phyloP scores from a whole-genome alignment of 2,888 invertebrate genomes.

The Amiota mariae region DNA sequence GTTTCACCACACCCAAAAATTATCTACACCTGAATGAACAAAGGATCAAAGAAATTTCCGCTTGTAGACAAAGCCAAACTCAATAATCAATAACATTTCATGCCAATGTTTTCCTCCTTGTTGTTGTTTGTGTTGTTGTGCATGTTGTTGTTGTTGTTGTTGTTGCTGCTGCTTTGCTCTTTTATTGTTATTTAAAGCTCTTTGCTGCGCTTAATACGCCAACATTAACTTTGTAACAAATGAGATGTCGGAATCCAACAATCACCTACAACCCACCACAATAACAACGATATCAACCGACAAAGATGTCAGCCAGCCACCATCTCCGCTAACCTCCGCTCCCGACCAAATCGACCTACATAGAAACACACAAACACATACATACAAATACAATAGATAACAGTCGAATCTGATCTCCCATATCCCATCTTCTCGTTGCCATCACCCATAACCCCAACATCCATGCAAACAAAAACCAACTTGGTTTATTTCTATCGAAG shows the following conservation, averaged over 20 bases:
- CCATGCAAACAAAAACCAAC: constrained; percentile 42
- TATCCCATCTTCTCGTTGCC: too few relatives aligned
- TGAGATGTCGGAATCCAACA: constrained; percentile 66
- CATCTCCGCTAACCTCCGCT: neutral
- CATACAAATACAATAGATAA: neutral
- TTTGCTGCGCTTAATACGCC: constrained; percentile 67
- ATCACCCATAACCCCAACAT: too few relatives aligned
- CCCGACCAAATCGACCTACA: neutral
- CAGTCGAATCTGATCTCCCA: neutral
- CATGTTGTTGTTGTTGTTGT: constrained; percentile 18
- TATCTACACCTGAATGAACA: constrained; percentile 16
- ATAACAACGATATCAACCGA: neutral
- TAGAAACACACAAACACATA: neutral
- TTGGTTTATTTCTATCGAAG: constrained; percentile 48
- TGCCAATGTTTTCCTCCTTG: neutral
- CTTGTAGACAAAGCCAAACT: constrained; percentile 46
- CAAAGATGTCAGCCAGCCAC: constrained; percentile 8
- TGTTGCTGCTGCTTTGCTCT: constrained; percentile 41
- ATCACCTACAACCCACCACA: constrained; percentile 49
- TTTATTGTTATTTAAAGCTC: constrained; percentile 60
- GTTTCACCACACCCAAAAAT: too few relatives aligned
- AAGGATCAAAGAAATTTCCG: constrained; percentile 16
- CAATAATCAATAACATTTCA: constrained; percentile 60
- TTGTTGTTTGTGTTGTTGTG: constrained; percentile 26
- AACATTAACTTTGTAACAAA: constrained; percentile 67